phyloP scores from a whole-genome alignment of 2,113 vertebrate genomes.

The Aegypius monachus region DNA sequence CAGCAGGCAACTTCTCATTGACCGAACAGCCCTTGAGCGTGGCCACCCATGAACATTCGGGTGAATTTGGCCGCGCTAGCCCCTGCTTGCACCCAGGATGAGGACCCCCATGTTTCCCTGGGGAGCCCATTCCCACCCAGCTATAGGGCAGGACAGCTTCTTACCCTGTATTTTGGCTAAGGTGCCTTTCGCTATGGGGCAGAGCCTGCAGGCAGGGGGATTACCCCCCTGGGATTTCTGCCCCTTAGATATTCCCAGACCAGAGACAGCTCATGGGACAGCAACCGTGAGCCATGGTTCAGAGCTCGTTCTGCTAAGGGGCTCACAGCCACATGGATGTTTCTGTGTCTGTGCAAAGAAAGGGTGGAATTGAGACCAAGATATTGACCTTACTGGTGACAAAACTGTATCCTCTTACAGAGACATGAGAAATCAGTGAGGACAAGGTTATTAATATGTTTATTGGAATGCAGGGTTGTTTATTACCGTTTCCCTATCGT shows the following conservation, averaged over 20 bases:
- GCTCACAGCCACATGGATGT: not conserved
- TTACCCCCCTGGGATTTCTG: not conserved
- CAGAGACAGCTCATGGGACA: not conserved
- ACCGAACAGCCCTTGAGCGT: not conserved
- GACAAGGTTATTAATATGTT: not conserved
- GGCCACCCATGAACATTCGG: rapidly evolving
- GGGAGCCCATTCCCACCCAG: not conserved
- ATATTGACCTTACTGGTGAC: not conserved
- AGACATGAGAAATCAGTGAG: not conserved
- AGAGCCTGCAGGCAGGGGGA: not conserved
- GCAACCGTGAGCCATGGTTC: rapidly evolving
- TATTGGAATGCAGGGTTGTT: not conserved
- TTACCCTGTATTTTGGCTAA: not conserved
- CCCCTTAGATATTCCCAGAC: not conserved
- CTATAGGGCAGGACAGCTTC: not conserved
- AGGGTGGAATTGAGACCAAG: not conserved
- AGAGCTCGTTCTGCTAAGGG: not conserved
- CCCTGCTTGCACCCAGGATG: too few relatives aligned
- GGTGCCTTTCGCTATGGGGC: not conserved
- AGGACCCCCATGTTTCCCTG: not conserved
- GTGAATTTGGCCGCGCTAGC: rapidly evolving
- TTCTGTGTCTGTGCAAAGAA: not conserved
- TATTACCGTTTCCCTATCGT: not conserved
- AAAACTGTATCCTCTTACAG: not conserved
- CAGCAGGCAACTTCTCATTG: not conserved